Conservation (phyloP, 2,797 vertebrate species). For the Psittacula derbiana region DNA sequence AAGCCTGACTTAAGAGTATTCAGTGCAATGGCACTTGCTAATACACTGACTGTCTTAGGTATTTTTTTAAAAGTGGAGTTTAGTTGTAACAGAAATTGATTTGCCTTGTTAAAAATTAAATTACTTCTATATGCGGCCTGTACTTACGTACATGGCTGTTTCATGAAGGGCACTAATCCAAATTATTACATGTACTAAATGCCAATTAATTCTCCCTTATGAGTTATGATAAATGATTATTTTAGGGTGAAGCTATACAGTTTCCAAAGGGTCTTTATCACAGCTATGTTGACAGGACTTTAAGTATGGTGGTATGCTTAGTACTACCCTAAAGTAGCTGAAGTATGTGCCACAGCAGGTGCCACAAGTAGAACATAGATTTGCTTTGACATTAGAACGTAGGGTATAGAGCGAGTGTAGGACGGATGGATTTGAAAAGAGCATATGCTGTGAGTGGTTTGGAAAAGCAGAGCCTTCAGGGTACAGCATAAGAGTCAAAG, state of each 20-base stretch:
- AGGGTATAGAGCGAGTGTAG: background rate
- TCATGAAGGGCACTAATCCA: background rate
- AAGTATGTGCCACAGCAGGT: conserved; percentile 52
- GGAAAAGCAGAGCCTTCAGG: background rate
- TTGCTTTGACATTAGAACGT: conserved; percentile 5
- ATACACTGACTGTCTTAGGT: background rate
- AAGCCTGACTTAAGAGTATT: background rate
- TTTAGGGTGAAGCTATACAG: conserved; percentile 20
- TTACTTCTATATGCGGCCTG: background rate
- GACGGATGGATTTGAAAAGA: background rate
- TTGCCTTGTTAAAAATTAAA: background rate
- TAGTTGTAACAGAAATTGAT: background rate
- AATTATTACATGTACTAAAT: background rate
- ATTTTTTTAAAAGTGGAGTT: background rate
- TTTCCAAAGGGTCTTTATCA: conserved; percentile 60
- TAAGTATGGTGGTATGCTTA: conserved; percentile 27
- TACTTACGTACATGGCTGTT: background rate
- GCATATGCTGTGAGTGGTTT: background rate
- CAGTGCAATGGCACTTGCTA: background rate
- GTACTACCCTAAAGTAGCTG: conserved; percentile 28
- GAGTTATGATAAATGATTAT: conserved; percentile 30
- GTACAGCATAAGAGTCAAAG: background rate
- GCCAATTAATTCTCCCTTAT: conserved; percentile 21
- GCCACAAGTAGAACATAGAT: conserved; percentile 19
- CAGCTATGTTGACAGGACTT: conserved; percentile 31